These are phyloP conservation scores for Drosophila hawaiiensis DNA, from an alignment of 2,888 invertebrate species.

Conservation along the genomic window DNA sequence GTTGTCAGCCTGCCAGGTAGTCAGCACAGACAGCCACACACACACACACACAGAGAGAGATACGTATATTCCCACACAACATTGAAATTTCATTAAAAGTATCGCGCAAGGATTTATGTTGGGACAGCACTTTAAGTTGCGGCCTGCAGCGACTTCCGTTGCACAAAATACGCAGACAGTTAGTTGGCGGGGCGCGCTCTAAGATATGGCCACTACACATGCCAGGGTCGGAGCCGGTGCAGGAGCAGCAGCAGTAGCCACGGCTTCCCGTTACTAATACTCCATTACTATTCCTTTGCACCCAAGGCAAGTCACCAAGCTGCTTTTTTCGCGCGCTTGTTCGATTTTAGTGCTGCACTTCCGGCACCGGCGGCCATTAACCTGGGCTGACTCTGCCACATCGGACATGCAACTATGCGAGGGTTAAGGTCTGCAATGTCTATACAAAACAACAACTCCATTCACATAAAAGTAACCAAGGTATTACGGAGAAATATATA, in stretches of 20 bases:
- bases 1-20: conserved; percentile 52
- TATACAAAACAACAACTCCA: conserved; percentile 57
- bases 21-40: conserved; percentile 13
- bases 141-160: conserved; percentile 70
- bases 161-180: conserved; percentile 75
- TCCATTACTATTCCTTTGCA: conserved; percentile 4
- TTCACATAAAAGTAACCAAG: conserved; percentile 3
- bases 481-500: conserved; percentile 10
- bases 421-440: conserved; percentile 76
- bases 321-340: conserved; percentile 68
- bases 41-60: conserved; percentile 10
- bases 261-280: conserved; percentile 14
- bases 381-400: conserved; percentile 52
- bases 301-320: neutral
- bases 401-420: conserved; percentile 69
- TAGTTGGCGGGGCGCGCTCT: conserved; percentile 40
- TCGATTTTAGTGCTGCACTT: conserved; percentile 77
- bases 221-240: conserved; percentile 61
- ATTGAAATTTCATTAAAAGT: conserved; percentile 81
- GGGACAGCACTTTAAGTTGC: conserved; percentile 73
- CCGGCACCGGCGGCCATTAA: conserved; percentile 73
- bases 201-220: conserved; percentile 76
- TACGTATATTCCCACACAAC: conserved; percentile 46
- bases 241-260: conserved; percentile 37
- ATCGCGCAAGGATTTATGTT: conserved; percentile 69